Evolutionary conservation across 2,797 vertebrate species (phyloP), one percentile per base, ranked within the genome.

Genomic region (Eurystomus glaucurus): DNA sequence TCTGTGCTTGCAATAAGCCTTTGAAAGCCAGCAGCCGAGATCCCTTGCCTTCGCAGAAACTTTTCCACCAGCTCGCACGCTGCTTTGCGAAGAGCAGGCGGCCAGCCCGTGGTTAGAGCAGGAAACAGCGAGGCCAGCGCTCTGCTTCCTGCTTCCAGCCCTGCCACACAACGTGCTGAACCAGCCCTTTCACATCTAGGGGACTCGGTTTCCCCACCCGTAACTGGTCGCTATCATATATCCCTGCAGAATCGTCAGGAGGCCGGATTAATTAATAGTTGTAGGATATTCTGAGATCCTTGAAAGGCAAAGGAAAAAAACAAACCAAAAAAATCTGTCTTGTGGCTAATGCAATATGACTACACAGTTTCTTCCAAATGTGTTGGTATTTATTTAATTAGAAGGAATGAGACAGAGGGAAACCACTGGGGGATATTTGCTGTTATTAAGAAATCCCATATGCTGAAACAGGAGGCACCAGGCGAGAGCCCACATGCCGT

Each of bases 301-400:
- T 35, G 72, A 81, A 88, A 92, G 65, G 69, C 8, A 70, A 11
- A 15, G 16, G 16, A 46, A 71, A 33, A n/a, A 78, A 45, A n/a
- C 37, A 37, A 37, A 37, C 37, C 35, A 35, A 57, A 55, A 2
- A 14, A 31, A n/a, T 74, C 85, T 72, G 43, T 81, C 79, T 85
- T 93, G 86, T 68, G 85, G 96, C 81, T 84, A 41, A 84, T 37
- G 43, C 48, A 35, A 51, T 57, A 28, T 7, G 83, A 82, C 74
- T 92, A 29, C 74, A 45, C 16, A 31, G 85, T 31, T 93, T 51
- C 80, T 95, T 90, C 66, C 52, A 79, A 95, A 76, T 71, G 70
- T 70, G 81, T 29, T 87, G 94, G 90, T 74, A 85, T 97, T 97
- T 95, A 88, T 93, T 91, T 95, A 89, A 95, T 96, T 85, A 89